Conservation (phyloP, 2,113 vertebrate genomes). For the Mormoops blainvillei region DNA sequence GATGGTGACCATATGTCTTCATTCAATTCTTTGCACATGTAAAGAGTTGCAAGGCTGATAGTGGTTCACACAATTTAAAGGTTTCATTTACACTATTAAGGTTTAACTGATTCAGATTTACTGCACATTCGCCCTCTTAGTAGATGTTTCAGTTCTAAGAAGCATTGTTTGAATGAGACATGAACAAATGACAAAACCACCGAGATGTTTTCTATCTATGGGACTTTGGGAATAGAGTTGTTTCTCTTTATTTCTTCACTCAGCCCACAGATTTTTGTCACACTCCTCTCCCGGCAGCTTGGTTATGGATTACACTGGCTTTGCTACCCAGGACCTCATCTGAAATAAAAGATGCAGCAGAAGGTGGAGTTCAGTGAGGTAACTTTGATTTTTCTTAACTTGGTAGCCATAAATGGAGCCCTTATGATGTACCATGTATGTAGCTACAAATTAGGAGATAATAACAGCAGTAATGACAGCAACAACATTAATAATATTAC, state of each 20-base stretch:
- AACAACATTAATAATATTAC: not conserved
- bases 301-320: not conserved
- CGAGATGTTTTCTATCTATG: not conserved
- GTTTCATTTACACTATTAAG: slow-evolving; percentile 63
- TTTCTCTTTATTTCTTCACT: slow-evolving; percentile 8
- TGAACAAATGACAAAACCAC: slow-evolving; percentile 30
- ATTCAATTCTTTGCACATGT: slow-evolving; percentile 70
- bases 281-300: not conserved
- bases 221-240: not conserved
- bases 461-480: not conserved
- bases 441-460: not conserved
- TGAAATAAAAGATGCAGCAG: not conserved
- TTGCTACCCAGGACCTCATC: not conserved
- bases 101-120: slow-evolving; percentile 63
- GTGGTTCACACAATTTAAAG: slow-evolving; percentile 57
- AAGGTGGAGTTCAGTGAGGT: not conserved
- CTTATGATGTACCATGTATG: not conserved
- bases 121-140: not conserved
- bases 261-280: not conserved
- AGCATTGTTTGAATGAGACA: slow-evolving; percentile 18
- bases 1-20: slow-evolving; percentile 81
- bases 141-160: not conserved
- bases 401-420: not conserved
- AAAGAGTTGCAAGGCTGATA: slow-evolving; percentile 64
- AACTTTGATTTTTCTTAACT: not conserved